Evolutionary conservation across 2,888 invertebrate genomes (phyloP).

Genomic region (Noctua pronuba): DNA sequence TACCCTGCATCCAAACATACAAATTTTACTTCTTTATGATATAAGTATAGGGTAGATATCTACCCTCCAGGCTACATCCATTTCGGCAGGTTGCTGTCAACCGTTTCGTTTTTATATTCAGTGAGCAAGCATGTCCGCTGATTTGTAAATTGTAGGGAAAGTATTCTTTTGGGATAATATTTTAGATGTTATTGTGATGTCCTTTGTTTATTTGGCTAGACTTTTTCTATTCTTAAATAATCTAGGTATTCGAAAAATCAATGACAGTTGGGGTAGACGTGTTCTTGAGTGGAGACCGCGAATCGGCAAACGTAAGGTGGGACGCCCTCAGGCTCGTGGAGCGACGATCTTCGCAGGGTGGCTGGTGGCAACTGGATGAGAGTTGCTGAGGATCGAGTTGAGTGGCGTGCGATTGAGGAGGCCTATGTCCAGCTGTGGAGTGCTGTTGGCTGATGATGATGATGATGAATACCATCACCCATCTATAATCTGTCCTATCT

Average conservation of each 20-base stretch:
- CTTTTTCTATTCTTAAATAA: too few species aligned
- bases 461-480: too few species aligned
- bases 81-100: constrained; percentile 48
- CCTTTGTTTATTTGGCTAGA: background rate
- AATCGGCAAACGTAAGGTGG: too few species aligned
- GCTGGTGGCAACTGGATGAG: too few species aligned
- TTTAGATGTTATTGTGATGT: constrained; percentile 7
- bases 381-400: too few species aligned
- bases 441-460: too few species aligned
- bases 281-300: too few species aligned
- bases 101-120: constrained; percentile 57
- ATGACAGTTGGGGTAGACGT: too few species aligned
- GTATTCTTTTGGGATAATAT: constrained; percentile 11
- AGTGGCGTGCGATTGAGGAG: too few species aligned
- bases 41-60: constrained; percentile 12
- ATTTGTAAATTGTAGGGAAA: constrained; percentile 30
- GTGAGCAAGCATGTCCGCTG: constrained; percentile 48
- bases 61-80: constrained; percentile 41
- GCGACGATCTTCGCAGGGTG: too few species aligned
- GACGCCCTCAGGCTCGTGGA: too few species aligned
- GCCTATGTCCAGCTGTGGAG: too few species aligned
- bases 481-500: constrained; percentile 3
- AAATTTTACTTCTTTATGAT: background rate
- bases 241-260: background rate
- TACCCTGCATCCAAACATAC: background rate